These are phyloP conservation scores for Rhincodon typus DNA, from an alignment of 2,797 vertebrate species.

Conservation along the genomic window DNA sequence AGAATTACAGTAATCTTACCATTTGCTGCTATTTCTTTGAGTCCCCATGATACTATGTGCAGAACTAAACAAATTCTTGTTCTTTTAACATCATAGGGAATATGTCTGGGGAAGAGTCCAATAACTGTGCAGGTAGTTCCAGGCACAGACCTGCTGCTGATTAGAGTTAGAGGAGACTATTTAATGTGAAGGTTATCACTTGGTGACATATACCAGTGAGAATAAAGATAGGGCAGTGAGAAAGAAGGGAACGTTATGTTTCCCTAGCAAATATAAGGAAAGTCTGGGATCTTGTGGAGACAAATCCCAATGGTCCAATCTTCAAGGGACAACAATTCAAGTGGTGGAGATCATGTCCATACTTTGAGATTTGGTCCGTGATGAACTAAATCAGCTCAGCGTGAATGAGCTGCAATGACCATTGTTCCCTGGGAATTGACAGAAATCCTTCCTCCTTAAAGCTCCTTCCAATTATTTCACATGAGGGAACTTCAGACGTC, in stretches of 20 bases:
- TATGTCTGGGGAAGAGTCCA: neutral
- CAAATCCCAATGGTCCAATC: neutral
- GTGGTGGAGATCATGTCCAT: neutral
- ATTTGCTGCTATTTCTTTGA: neutral
- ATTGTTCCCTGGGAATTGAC: neutral
- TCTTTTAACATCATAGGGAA: neutral
- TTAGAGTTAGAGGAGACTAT: neutral
- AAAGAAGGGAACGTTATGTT: neutral
- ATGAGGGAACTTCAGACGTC: neutral
- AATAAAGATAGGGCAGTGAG: neutral
- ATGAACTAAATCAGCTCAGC: neutral
- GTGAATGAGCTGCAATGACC: neutral
- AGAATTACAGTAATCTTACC: neutral
- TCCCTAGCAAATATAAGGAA: neutral
- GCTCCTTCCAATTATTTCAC: neutral
- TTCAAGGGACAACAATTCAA: neutral
- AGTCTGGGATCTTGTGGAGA: neutral
- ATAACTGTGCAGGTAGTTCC: neutral
- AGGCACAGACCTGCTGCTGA: neutral
- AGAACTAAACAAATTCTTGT: neutral
- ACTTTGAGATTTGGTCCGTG: neutral
- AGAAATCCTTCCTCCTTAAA: neutral
- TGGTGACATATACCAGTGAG: neutral
- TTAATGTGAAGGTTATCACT: neutral
- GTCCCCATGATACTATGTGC: neutral